Evolutionary conservation across 2,888 invertebrate species (phyloP).

Genomic region (Morpho deidamia): DNA sequence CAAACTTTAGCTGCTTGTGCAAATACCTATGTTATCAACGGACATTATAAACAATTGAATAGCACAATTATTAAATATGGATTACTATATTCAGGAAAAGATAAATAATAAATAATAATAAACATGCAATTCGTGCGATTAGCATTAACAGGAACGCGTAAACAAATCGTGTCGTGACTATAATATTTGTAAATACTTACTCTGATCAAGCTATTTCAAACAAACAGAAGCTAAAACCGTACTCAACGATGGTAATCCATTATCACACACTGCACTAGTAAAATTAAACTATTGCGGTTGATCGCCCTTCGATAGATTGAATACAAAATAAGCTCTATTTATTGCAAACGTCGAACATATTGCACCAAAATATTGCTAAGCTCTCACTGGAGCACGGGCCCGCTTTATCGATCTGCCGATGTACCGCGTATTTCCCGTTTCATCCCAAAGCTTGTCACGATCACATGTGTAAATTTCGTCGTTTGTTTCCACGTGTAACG

Average conservation of each 20-base stretch:
- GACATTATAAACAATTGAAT: no score
- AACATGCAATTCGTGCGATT: background rate
- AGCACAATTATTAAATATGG: no score
- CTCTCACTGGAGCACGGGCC: slow-evolving; percentile 27
- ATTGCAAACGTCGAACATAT: slow-evolving; percentile 52
- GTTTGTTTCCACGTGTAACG: slow-evolving; percentile 8
- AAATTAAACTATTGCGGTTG: slow-evolving; percentile 29
- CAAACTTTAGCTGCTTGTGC: background rate
- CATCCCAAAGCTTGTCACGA: slow-evolving; percentile 7
- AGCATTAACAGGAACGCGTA: slow-evolving; percentile 7
- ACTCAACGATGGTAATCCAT: slow-evolving; percentile 57
- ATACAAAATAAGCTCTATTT: slow-evolving; percentile 30
- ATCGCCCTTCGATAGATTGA: slow-evolving; percentile 24
- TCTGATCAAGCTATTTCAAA: slow-evolving; percentile 43
- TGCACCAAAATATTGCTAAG: slow-evolving; percentile 59
- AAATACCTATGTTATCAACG: background rate
- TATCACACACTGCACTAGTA: slow-evolving; percentile 51
- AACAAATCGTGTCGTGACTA: slow-evolving; percentile 15
- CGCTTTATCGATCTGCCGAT: slow-evolving; percentile 25
- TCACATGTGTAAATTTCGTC: background rate
- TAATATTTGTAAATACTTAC: slow-evolving; percentile 33
- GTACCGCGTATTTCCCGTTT: slow-evolving; percentile 18
- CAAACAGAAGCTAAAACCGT: slow-evolving; percentile 39
- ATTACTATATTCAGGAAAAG: background rate
- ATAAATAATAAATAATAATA: slow-evolving; percentile 1